Evolutionary conservation across 2,888 invertebrate genomes (phyloP).

Genomic region (Ichneumoninae sp.): DNA sequence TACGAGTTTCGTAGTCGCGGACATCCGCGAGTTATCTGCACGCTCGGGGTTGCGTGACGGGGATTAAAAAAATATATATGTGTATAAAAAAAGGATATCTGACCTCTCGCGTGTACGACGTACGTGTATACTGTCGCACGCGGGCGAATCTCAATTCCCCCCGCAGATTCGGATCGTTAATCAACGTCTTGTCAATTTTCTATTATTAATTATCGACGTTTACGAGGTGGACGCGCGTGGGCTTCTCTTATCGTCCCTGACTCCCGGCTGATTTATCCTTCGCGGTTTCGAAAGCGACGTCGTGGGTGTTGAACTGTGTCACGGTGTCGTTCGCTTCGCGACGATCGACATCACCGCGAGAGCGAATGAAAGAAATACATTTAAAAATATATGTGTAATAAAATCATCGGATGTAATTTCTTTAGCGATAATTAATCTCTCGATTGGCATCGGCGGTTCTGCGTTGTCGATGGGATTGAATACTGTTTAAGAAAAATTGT

Average conservation of each 20-base stretch:
- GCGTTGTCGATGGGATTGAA: slow-evolving; percentile 13
- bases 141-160: slow-evolving; percentile 4
- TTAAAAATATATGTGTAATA: not conserved
- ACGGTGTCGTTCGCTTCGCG: slow-evolving; percentile 18
- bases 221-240: slow-evolving; percentile 20
- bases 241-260: slow-evolving; percentile 6
- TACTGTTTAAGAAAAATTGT: no score
- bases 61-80: slow-evolving; percentile 1
- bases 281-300: slow-evolving; percentile 11
- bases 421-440: slow-evolving; percentile 71
- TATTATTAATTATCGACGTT: slow-evolving; percentile 26
- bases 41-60: slow-evolving; percentile 45
- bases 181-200: slow-evolving; percentile 40
- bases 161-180: slow-evolving; percentile 17
- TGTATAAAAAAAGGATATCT: not conserved
- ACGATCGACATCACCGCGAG: slow-evolving; percentile 5
- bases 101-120: slow-evolving; percentile 9
- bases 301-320: slow-evolving; percentile 44
- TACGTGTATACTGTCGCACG: not conserved
- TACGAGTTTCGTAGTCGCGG: slow-evolving; percentile 4
- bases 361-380: not conserved
- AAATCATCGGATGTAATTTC: slow-evolving; percentile 8
- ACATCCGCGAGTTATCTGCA: slow-evolving; percentile 26
- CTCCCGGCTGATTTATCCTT: slow-evolving; percentile 2
- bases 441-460: slow-evolving; percentile 16